phyloP scores from a whole-genome alignment of 2,888 invertebrate genomes.

The Sminthurides aquaticus region DNA sequence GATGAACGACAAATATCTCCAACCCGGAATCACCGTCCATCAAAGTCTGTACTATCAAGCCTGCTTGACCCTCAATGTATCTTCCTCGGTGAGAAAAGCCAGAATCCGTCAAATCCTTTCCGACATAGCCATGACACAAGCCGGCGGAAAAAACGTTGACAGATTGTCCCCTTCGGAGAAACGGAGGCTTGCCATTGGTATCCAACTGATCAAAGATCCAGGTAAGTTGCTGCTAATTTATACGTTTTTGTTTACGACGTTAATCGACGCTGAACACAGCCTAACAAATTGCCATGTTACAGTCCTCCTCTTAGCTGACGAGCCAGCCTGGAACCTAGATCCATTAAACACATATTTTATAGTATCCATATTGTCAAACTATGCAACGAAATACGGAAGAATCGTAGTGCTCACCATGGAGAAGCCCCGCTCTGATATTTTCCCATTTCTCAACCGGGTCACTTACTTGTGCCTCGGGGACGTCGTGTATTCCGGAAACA shows the following conservation, averaged over 20 bases:
- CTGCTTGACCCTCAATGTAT: conserved; percentile 55
- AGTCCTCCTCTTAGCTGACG: conserved; percentile 82
- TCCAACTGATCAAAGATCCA: conserved; percentile 88
- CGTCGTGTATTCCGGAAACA: conserved; percentile 84
- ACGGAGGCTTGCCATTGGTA: conserved; percentile 78
- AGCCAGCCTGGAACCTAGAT: conserved; percentile 89
- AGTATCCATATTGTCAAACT: conserved; percentile 83
- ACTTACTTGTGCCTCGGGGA: conserved; percentile 84
- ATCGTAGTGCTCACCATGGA: conserved; percentile 87
- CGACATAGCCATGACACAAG: conserved; percentile 75
- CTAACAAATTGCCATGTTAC: conserved; percentile 21
- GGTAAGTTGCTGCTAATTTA: too few relatives aligned
- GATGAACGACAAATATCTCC: conserved; percentile 35
- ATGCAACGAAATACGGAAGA: conserved; percentile 77
- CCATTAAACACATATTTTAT: conserved; percentile 91
- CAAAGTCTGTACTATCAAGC: conserved; percentile 76
- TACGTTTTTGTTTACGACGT: too few relatives aligned
- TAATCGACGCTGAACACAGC: neutral
- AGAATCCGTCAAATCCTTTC: conserved; percentile 87
- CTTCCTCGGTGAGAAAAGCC: conserved; percentile 67
- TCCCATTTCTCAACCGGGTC: conserved; percentile 87
- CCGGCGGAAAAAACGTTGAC: conserved; percentile 57
- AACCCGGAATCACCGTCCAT: conserved; percentile 77
- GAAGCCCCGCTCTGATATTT: conserved; percentile 87
- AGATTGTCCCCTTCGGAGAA: conserved; percentile 82